These are phyloP conservation scores for Chondrilla cf. caribensis DNA, from an alignment of 37 sponge, comb jelly and placozoan genomes.

Conservation along the genomic window DNA sequence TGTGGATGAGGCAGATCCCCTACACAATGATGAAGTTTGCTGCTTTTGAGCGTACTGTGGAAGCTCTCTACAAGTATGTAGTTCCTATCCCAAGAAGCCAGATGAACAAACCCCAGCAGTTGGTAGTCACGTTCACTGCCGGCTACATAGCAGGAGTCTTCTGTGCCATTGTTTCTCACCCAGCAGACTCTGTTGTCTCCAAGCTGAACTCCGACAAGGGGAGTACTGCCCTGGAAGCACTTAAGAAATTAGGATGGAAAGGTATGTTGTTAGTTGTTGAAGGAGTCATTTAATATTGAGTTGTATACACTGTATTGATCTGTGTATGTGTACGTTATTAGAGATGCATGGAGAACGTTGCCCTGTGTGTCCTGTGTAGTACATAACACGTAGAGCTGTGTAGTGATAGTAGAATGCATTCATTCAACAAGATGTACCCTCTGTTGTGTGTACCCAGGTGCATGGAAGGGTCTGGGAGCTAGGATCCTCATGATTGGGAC, in stretches of 20 bases:
- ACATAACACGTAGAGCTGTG: too few species aligned
- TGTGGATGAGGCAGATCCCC: conserved; percentile 98
- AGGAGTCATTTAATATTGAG: background rate
- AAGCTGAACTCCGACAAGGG: conserved; percentile 95
- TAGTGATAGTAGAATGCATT: too few species aligned
- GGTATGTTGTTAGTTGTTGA: conserved; percentile 57
- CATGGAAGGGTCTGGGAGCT: conserved; percentile 96
- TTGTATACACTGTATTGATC: background rate
- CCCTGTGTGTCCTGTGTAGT: too few species aligned
- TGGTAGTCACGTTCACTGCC: conserved; percentile 97
- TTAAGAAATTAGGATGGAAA: conserved; percentile 80
- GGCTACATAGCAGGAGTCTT: conserved; percentile 99
- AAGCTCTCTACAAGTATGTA: conserved; percentile 96
- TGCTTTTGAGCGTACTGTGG: conserved; percentile 96
- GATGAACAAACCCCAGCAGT: conserved; percentile 83
- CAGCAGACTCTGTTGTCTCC: conserved; percentile 96
- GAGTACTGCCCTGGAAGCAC: conserved; percentile 80
- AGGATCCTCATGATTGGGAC: conserved; percentile 99
- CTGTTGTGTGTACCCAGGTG: too few species aligned
- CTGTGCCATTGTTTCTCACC: conserved; percentile 98
- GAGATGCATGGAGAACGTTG: too few species aligned
- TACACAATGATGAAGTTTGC: conserved; percentile 99
- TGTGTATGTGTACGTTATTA: background rate
- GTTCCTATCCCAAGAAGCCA: conserved; percentile 85
- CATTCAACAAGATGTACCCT: too few species aligned